These are phyloP conservation scores for Chinchilla lanigera DNA, from an alignment of 2,113 vertebrate genomes.

Conservation along the genomic window DNA sequence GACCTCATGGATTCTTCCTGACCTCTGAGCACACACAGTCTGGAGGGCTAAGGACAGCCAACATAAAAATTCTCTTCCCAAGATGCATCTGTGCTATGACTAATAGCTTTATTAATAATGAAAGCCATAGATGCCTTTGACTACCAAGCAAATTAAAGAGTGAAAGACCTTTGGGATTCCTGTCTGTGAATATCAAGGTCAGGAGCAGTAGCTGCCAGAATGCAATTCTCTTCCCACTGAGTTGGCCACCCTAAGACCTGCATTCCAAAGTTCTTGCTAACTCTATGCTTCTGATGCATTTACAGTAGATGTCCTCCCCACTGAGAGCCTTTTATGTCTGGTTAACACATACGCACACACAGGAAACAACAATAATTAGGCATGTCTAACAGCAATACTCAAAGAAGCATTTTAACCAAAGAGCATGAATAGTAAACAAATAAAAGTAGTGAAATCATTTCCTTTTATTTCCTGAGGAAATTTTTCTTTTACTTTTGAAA, in stretches of 20 bases:
- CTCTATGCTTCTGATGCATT: neutral
- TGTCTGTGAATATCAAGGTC: slow-evolving; percentile 28
- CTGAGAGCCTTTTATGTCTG: neutral
- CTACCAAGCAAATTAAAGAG: neutral
- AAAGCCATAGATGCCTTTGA: slow-evolving; percentile 30
- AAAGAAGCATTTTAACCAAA: neutral
- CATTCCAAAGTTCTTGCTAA: slow-evolving; percentile 4
- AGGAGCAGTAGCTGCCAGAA: neutral
- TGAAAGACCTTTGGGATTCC: neutral
- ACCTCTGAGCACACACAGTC: neutral
- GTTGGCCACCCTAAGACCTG: neutral
- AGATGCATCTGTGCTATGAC: neutral
- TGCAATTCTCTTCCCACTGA: neutral
- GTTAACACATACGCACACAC: neutral
- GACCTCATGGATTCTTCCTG: neutral
- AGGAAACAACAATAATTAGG: neutral
- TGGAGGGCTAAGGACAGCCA: neutral
- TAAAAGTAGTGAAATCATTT: neutral
- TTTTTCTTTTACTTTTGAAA: neutral
- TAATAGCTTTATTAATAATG: slow-evolving; percentile 74
- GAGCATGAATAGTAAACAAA: neutral
- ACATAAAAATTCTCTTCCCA: slow-evolving; percentile 38
- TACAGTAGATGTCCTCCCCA: neutral
- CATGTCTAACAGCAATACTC: neutral
- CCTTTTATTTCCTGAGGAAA: neutral